These are phyloP conservation scores for Galendromus occidentalis DNA, from an alignment of 1,140 invertebrate genomes.

Conservation along the genomic window DNA sequence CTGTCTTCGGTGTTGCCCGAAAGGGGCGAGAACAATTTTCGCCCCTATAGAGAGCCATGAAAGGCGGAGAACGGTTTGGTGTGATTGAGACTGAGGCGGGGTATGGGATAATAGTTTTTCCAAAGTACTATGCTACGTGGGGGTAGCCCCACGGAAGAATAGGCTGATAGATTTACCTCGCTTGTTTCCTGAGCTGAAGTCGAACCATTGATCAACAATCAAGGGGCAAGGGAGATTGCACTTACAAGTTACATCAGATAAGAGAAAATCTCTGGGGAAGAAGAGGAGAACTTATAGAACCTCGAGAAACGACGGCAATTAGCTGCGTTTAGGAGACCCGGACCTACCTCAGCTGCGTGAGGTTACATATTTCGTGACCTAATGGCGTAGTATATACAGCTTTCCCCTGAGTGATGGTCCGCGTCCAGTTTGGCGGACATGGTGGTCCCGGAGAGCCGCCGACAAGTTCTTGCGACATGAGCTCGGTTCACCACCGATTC, in stretches of 20 bases:
- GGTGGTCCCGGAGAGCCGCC: too few relatives aligned
- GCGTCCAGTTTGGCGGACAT: not conserved
- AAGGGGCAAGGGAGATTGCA: not conserved
- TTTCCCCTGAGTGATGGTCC: not conserved
- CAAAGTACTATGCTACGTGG: too few relatives aligned
- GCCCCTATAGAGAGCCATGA: too few relatives aligned
- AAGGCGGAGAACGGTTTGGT: too few relatives aligned
- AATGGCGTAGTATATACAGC: not conserved
- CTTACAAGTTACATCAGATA: conserved; percentile 1
- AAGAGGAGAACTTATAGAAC: not conserved
- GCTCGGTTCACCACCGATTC: too few relatives aligned
- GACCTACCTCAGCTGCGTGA: not conserved
- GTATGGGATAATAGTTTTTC: too few relatives aligned
- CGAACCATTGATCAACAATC: not conserved
- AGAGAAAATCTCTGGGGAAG: not conserved
- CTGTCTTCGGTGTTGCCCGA: too few relatives aligned
- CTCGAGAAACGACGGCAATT: not conserved
- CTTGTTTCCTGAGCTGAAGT: not conserved
- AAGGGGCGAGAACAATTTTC: too few relatives aligned
- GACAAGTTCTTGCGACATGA: too few relatives aligned
- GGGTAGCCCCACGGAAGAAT: not conserved
- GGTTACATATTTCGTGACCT: not conserved
- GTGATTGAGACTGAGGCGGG: too few relatives aligned
- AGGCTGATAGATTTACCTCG: not conserved
- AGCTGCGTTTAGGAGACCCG: not conserved